phyloP scores from a whole-genome alignment of 2,113 vertebrate genomes.

The Sturnira hondurensis region DNA sequence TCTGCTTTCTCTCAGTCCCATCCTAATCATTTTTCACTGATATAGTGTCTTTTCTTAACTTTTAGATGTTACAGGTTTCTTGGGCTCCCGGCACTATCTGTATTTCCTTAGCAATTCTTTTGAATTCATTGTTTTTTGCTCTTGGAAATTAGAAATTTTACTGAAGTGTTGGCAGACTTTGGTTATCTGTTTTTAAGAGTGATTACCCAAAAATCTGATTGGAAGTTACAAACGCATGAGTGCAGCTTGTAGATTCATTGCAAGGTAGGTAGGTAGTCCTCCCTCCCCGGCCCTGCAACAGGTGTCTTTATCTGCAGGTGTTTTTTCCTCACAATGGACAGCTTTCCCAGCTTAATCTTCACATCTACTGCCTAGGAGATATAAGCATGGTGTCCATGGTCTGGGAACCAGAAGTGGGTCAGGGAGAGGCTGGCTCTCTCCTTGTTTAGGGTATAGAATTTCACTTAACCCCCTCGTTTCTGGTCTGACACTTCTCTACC shows the following conservation, averaged over 20 bases:
- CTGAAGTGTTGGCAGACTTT: not conserved
- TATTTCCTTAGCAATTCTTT: not conserved
- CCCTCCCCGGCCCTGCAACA: not conserved
- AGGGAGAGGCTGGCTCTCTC: not conserved
- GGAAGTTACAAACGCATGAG: not conserved
- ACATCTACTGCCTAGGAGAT: not conserved
- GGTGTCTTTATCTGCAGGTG: not conserved
- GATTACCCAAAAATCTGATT: not conserved
- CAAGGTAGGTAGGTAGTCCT: not conserved
- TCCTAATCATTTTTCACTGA: not conserved
- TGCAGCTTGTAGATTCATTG: not conserved
- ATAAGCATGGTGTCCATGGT: not conserved
- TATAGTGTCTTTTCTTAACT: not conserved
- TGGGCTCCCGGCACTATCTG: not conserved
- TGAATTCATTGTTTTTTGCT: slow-evolving; percentile 2
- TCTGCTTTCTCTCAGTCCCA: not conserved
- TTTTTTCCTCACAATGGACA: not conserved
- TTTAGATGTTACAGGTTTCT: not conserved
- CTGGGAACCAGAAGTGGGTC: not conserved
- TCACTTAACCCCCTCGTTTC: not conserved
- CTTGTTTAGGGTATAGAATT: not conserved
- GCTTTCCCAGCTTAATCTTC: not conserved
- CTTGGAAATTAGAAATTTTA: not conserved
- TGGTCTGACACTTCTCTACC: not conserved
- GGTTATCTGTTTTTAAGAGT: not conserved